Conservation (phyloP, 2,113 vertebrate species). For the Odocoileus virginianus region DNA sequence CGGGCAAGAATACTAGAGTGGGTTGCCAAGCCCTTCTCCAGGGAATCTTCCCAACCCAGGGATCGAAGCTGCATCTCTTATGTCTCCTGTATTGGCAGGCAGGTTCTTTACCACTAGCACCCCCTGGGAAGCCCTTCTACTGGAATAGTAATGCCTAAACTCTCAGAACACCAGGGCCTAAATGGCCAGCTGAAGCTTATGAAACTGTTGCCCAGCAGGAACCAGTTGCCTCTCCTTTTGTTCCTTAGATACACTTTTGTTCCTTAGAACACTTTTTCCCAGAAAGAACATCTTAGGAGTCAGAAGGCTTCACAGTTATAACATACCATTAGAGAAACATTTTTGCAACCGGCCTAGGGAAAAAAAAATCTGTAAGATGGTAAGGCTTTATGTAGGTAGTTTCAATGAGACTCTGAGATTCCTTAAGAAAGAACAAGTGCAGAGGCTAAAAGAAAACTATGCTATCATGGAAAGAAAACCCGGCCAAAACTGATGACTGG, state of each 20-base stretch:
- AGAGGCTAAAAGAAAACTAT: conserved; percentile 21
- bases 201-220: background rate
- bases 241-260: background rate
- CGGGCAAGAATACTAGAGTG: background rate
- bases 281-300: background rate
- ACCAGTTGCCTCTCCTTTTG: background rate
- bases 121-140: background rate
- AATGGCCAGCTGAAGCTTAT: background rate
- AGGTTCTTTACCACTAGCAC: background rate
- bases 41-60: background rate
- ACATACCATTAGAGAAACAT: background rate
- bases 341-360: background rate
- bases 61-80: background rate
- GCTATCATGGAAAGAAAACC: background rate
- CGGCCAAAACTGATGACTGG: background rate
- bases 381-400: background rate
- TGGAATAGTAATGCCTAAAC: background rate
- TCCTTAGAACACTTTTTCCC: background rate
- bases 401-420: background rate
- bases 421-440: background rate
- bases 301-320: background rate
- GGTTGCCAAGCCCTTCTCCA: background rate
- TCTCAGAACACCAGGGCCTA: background rate
- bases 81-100: background rate
- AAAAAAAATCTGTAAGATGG: background rate